Conservation (phyloP, 1,140 invertebrate species). For the Mizuhopecten yessoensis region DNA sequence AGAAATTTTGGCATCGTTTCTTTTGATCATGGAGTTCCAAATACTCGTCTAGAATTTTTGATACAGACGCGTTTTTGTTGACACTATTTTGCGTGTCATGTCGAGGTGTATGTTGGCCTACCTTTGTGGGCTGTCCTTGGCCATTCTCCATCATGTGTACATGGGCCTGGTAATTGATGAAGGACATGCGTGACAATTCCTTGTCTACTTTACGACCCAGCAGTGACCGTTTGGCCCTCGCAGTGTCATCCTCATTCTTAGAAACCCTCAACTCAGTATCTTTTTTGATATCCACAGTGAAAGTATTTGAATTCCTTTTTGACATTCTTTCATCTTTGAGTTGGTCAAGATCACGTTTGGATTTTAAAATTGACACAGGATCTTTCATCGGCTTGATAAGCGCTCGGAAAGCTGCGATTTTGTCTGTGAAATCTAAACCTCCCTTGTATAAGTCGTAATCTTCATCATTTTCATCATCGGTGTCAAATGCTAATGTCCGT, state of each 20-base stretch:
- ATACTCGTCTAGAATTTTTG: not conserved
- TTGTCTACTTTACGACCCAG: slow-evolving; percentile 52
- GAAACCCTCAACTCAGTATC: not conserved
- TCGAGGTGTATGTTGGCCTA: not conserved
- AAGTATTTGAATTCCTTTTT: slow-evolving; percentile 49
- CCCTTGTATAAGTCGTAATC: not conserved
- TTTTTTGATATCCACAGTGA: slow-evolving; percentile 50
- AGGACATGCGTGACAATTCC: slow-evolving; percentile 57
- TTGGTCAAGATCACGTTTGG: slow-evolving; percentile 48
- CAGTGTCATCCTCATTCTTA: slow-evolving; percentile 22
- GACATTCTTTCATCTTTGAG: slow-evolving; percentile 47
- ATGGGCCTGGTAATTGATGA: slow-evolving; percentile 57
- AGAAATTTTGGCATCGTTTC: not conserved
- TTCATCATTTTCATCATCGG: slow-evolving; percentile 59
- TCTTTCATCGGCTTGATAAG: slow-evolving; percentile 61
- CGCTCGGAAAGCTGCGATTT: slow-evolving; percentile 66
- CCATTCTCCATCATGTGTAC: slow-evolving; percentile 41
- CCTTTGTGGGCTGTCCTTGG: not conserved
- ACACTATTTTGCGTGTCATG: not conserved
- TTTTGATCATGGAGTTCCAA: not conserved
- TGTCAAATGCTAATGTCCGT: slow-evolving; percentile 54
- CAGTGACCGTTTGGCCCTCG: not conserved
- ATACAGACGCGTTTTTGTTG: not conserved
- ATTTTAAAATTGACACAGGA: slow-evolving; percentile 53
- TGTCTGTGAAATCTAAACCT: slow-evolving; percentile 69